Base-by-base conservation (phyloP, 2,113 vertebrate species). In the Cricetomys ansorgei region DNA sequence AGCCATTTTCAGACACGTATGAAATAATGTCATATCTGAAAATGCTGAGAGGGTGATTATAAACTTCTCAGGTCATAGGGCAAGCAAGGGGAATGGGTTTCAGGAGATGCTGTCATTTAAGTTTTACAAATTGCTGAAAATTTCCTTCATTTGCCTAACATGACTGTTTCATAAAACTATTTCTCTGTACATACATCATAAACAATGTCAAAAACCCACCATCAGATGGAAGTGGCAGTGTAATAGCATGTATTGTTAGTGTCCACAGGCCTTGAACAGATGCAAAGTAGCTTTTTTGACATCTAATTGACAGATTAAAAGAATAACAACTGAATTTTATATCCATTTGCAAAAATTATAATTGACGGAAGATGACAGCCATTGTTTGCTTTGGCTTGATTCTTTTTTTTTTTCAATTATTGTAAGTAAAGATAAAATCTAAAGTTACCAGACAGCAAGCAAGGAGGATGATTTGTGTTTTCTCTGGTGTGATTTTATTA, bases 401-500 rank as follows among this genome's bases (percentile, higher is more conserved):
- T 96, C 12, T 72, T 86, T 91, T 87, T 86, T 91, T 87, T 94
- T 84, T 45, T 83, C 75, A 91, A 55, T 91, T 86, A 86, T 67
- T 87, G 3, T 65, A 88, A 92, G 40, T 81, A 69, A 92, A 95
- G 55, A 59, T 45, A 95, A 88, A 95, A 57, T 75, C 83, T 83
- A 19, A 90, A 91, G 40, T 64, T 93, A 45, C 25, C 48, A 72
- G 80, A 76, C 77, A 73, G 43, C 59, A 81, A 95, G 53, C 21
- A 43, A 87, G 91, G 94, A 55, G 83, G 88, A 90, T 89, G 50
- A 86, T 86, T 86, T 92, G 43, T 77, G 7, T 96, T 88, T 94
- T 92, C 86, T 94, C 67, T 92, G 67, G 70, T 89, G 50, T 37
- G 29, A 64, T 95, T 97, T 95, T 91, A 95, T 95, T 92, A 87